Percentiles rank a stretch among this genome's conserved stretches.
Evolutionary conservation across 2,888 invertebrate species (phyloP).

Genomic region (Trisateles emortualis): DNA sequence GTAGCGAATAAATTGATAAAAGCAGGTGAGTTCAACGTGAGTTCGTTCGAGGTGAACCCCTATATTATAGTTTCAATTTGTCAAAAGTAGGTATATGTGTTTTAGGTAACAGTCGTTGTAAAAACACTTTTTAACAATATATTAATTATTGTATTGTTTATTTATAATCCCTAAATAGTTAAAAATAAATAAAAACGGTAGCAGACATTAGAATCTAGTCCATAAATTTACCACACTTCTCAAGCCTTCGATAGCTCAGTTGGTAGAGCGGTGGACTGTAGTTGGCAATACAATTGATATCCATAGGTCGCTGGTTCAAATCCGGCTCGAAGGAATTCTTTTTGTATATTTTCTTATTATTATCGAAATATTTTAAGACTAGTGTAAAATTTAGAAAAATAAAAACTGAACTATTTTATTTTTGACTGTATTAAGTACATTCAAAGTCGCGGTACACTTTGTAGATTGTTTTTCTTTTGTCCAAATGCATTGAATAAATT

Average conservation of each 20-base stretch:
- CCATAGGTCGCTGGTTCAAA: constrained; percentile 89
- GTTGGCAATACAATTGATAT: constrained; percentile 63
- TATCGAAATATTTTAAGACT: background rate
- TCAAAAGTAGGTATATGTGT: too few species aligned
- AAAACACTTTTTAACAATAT: background rate
- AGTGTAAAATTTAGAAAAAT: too few species aligned
- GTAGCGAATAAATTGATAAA: too few species aligned
- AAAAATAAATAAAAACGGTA: background rate
- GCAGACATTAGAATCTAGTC: background rate
- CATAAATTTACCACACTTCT: background rate
- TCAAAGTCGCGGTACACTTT: too few species aligned
- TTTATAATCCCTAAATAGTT: background rate
- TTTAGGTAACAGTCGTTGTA: background rate
- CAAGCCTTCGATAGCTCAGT: constrained; percentile 82
- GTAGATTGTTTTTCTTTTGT: too few species aligned
- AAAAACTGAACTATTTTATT: too few species aligned
- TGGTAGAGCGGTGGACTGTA: constrained; percentile 85
- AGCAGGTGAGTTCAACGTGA: too few species aligned
- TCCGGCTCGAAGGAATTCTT: constrained; percentile 85
- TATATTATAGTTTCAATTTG: too few species aligned
- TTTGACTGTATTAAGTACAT: too few species aligned
- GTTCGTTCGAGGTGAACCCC: too few species aligned
- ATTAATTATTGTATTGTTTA: background rate
- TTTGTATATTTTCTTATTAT: background rate
- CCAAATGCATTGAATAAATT: too few species aligned